phyloP scores from a whole-genome alignment of 2,888 invertebrate genomes.

The Cyrtodaria siliqua region DNA sequence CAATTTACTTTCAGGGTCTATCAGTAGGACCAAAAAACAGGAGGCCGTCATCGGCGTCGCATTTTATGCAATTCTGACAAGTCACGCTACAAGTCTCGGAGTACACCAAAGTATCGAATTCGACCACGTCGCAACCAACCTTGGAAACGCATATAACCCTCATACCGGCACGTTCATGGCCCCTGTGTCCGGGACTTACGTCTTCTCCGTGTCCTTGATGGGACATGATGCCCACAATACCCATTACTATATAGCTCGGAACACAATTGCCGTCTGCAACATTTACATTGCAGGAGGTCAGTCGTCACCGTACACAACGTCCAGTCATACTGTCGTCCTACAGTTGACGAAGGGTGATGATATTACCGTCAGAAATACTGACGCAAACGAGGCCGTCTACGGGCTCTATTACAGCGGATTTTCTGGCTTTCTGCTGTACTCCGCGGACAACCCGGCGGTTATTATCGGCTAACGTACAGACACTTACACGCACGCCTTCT shows the following conservation, averaged over 20 bases:
- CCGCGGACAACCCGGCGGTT: too few relatives aligned
- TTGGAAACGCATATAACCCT: neutral
- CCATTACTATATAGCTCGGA: neutral
- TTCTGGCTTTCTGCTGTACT: slow-evolving; percentile 1
- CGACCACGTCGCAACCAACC: neutral
- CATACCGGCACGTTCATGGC: neutral
- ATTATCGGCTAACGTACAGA: too few relatives aligned
- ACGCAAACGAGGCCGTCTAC: neutral
- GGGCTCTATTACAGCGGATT: neutral
- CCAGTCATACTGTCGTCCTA: neutral
- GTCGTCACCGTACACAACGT: neutral
- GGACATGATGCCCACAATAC: neutral
- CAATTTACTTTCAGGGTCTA: too few relatives aligned
- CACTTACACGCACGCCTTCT: too few relatives aligned
- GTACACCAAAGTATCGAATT: neutral
- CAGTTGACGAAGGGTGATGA: neutral
- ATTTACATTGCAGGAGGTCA: neutral
- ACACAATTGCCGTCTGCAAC: neutral
- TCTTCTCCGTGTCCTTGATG: neutral
- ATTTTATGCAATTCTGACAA: too few relatives aligned
- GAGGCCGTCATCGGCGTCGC: too few relatives aligned
- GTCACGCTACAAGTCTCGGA: too few relatives aligned
- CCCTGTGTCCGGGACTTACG: neutral
- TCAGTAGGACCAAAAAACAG: too few relatives aligned
- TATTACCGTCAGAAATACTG: neutral